Evolutionary conservation across 2,888 invertebrate genomes (phyloP).

Genomic region (Tenthredo scrophulariae): DNA sequence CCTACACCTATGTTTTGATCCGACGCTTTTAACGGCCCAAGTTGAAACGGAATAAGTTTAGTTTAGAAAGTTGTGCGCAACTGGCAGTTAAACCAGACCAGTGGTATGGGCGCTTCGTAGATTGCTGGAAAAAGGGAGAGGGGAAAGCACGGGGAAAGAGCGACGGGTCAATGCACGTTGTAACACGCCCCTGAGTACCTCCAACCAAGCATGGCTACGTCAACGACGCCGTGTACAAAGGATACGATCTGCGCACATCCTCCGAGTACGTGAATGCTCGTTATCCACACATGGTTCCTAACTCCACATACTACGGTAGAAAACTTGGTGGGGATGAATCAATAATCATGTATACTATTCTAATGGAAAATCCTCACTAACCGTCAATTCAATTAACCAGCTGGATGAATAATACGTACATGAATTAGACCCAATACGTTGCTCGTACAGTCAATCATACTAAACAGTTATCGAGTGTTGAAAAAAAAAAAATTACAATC

Average conservation of each 20-base stretch:
- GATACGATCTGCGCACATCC: slow-evolving; percentile 59
- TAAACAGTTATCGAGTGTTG: neutral
- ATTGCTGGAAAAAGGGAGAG: slow-evolving; percentile 59
- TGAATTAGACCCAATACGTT: slow-evolving; percentile 21
- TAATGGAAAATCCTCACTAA: slow-evolving; percentile 60
- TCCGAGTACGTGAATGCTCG: slow-evolving; percentile 60
- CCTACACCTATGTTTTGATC: slow-evolving; percentile 26
- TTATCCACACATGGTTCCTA: slow-evolving; percentile 60
- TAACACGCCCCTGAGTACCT: slow-evolving; percentile 52
- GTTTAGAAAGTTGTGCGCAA: slow-evolving; percentile 73
- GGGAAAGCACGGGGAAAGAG: slow-evolving; percentile 53
- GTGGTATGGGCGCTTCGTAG: slow-evolving; percentile 38
- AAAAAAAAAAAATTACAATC: neutral
- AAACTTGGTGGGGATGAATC: slow-evolving; percentile 61
- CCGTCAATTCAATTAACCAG: slow-evolving; percentile 62
- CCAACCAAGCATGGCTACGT: slow-evolving; percentile 50
- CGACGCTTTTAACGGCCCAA: slow-evolving; percentile 41
- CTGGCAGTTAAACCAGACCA: slow-evolving; percentile 64
- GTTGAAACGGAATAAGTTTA: slow-evolving; percentile 61
- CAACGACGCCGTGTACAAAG: slow-evolving; percentile 37
- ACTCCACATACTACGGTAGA: slow-evolving; percentile 58
- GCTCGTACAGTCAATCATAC: neutral
- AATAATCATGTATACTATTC: slow-evolving; percentile 66
- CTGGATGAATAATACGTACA: slow-evolving; percentile 56
- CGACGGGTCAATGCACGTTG: slow-evolving; percentile 62